These are phyloP conservation scores for Dysdera silvatica DNA, from an alignment of 1,140 invertebrate species.

Conservation along the genomic window DNA sequence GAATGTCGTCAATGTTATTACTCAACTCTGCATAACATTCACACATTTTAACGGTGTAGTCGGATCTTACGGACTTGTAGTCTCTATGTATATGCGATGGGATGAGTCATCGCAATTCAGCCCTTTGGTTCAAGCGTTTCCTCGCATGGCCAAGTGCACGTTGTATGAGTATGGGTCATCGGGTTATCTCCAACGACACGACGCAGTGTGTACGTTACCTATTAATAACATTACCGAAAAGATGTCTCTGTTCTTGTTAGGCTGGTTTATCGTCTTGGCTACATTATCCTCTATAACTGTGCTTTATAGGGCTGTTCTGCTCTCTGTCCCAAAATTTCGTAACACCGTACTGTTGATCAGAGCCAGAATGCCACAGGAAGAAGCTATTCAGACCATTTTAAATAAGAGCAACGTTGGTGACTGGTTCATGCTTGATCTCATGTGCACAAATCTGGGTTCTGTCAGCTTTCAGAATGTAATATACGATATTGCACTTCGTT, in stretches of 20 bases:
- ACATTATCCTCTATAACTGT: slow-evolving; percentile 35
- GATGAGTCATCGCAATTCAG: slow-evolving; percentile 35
- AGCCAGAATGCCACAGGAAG: slow-evolving; percentile 46
- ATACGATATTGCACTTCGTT: slow-evolving; percentile 31
- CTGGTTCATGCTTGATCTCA: slow-evolving; percentile 36
- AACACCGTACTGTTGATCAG: slow-evolving; percentile 33
- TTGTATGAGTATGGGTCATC: slow-evolving; percentile 39
- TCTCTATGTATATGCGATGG: slow-evolving; percentile 73
- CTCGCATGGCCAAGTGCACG: slow-evolving; percentile 39
- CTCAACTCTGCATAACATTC: slow-evolving; percentile 45
- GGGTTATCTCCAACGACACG: slow-evolving; percentile 41
- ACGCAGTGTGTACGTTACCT: slow-evolving; percentile 47
- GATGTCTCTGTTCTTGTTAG: slow-evolving; percentile 43
- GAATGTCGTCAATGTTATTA: slow-evolving; percentile 39
- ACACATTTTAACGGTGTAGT: slow-evolving; percentile 44
- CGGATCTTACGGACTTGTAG: slow-evolving; percentile 52
- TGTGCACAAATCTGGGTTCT: slow-evolving; percentile 34
- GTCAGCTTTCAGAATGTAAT: slow-evolving; percentile 34
- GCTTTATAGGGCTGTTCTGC: slow-evolving; percentile 36
- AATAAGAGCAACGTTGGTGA: slow-evolving; percentile 32
- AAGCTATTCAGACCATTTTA: slow-evolving; percentile 64
- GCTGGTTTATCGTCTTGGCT: slow-evolving; percentile 38
- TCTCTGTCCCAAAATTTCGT: slow-evolving; percentile 46
- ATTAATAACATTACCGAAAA: slow-evolving; percentile 50
- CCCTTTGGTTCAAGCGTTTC: slow-evolving; percentile 39